A percentile compares a stretch with the other conserved stretches of the same genome.
These are phyloP conservation scores for Prosopocoilus inquinatus DNA, from an alignment of 2,888 invertebrate genomes.

Conservation along the genomic window DNA sequence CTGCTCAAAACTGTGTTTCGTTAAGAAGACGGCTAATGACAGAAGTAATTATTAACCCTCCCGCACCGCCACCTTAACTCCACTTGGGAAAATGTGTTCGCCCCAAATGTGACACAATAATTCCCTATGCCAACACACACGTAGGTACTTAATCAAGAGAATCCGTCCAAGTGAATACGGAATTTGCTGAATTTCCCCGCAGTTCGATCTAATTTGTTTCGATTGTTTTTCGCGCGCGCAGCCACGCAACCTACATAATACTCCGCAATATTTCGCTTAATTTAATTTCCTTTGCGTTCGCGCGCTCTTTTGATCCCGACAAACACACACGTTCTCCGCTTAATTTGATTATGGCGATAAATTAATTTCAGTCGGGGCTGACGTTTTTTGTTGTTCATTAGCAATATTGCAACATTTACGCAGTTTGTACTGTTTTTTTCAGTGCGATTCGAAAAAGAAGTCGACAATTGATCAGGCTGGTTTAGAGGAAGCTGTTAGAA, in stretches of 20 bases:
- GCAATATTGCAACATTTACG: background rate
- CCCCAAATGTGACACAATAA: constrained; percentile 20
- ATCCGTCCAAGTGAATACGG: constrained; percentile 26
- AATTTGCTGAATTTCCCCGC: constrained; percentile 29
- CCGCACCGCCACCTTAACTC: constrained; percentile 22
- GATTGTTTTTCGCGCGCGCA: constrained; percentile 33
- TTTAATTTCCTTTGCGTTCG: constrained; percentile 26
- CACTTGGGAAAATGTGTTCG: constrained; percentile 21
- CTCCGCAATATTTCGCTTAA: constrained; percentile 22
- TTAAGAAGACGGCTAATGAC: constrained; percentile 31
- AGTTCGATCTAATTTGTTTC: constrained; percentile 33
- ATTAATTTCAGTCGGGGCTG: constrained; percentile 9
- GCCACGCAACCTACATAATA: constrained; percentile 22
- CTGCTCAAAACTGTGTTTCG: constrained; percentile 24
- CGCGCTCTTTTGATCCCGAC: constrained; percentile 23
- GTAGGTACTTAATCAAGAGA: constrained; percentile 29
- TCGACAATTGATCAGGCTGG: constrained; percentile 58
- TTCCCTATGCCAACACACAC: constrained; percentile 23
- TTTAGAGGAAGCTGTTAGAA: constrained; percentile 63
- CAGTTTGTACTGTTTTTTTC: constrained; percentile 2
- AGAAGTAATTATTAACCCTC: constrained; percentile 29
- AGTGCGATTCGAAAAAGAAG: background rate
- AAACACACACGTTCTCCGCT: background rate
- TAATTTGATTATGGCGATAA: constrained; percentile 9
- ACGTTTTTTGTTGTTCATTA: background rate